Evolutionary conservation across 2,888 invertebrate genomes (phyloP), one percentile per base, ranked within the genome.

Genomic region (Oscheius myriophilus): DNA sequence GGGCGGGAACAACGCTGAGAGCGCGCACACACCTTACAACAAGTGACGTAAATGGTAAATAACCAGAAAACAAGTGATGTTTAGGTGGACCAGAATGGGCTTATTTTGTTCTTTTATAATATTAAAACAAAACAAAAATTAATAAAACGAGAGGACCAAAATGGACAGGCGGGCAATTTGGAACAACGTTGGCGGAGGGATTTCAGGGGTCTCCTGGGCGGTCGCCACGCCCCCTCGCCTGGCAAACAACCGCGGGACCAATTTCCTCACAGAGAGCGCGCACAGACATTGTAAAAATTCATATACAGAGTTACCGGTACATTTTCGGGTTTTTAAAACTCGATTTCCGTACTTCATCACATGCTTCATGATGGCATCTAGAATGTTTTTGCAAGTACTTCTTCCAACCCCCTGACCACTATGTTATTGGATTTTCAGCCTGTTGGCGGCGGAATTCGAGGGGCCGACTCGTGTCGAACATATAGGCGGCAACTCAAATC

Each of bases 371-470:
- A 9, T 33, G 3, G 3, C 33, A 33, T 33, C 7, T 18, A 3
- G 12, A 45, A 45, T 2, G 12, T 7, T 45, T 45, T 18, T 21
- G 49, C 49, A 23, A 49, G 18, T n/a, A 49, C 49, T 49, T 2
- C 11, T 9, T 33, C 9, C 33, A 33, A 33, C 33, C 9, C 9
- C 33, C 33, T 3, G 9, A 33, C 3, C 33, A 3, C 4, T 9
- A 33, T 3, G 3, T 9, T 33, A 33, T 33, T 33, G 33, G 39
- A 25, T 55, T 55, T 55, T 55, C n/a, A 23, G 16, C 39, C 14
- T 43, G 41, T 25, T 33, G 58, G 68, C 68, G 68, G 54, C 18
- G 49, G 68, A 68, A 68, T 68, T 41, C 23, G 63, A 41, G 68
- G 68, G 68, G 42, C 46, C 49, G 21, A 18, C 68, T n/a, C 18